Percentiles rank a stretch among this genome's conserved stretches.
Evolutionary conservation across 2,113 vertebrate species (phyloP).

Genomic region (Geococcyx californianus): DNA sequence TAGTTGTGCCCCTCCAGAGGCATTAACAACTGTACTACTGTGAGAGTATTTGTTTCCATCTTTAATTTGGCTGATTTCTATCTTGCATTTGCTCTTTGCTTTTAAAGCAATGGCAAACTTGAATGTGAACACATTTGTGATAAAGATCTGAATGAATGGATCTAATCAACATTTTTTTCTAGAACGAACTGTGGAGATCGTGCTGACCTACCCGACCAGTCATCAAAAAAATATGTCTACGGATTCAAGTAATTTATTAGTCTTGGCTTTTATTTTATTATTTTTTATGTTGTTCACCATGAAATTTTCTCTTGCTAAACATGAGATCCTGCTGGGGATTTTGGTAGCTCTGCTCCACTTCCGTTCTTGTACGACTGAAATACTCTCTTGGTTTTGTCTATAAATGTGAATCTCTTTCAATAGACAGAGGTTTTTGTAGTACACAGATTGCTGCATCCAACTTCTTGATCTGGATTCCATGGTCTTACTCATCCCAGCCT

Average conservation of each 20-base stretch:
- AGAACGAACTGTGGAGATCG: conserved; percentile 8
- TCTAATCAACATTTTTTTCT: conserved; percentile 50
- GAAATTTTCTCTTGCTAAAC: conserved; percentile 16
- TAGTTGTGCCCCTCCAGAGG: neutral
- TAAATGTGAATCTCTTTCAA: neutral
- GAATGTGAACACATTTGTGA: conserved; percentile 23
- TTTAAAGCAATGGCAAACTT: neutral
- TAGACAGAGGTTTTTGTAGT: neutral
- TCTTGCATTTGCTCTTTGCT: conserved; percentile 43
- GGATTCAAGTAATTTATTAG: conserved; percentile 42
- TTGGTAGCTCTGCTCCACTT: conserved; percentile 18
- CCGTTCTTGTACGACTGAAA: neutral
- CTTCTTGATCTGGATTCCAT: neutral
- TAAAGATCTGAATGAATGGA: conserved; percentile 30
- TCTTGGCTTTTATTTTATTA: conserved; percentile 43
- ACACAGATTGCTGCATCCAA: neutral
- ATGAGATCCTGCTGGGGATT: conserved; percentile 33
- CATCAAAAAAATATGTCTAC: conserved; percentile 31
- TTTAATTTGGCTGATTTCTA: conserved; percentile 50
- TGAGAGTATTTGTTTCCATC: conserved; percentile 38
- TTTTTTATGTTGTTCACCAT: neutral
- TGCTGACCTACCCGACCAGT: conserved; percentile 1
- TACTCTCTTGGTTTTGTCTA: neutral
- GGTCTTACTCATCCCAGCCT: conserved; percentile 1
- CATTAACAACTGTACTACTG: neutral